These are phyloP conservation scores for Cosmia trapezina DNA, from an alignment of 2,888 invertebrate species.

Conservation along the genomic window DNA sequence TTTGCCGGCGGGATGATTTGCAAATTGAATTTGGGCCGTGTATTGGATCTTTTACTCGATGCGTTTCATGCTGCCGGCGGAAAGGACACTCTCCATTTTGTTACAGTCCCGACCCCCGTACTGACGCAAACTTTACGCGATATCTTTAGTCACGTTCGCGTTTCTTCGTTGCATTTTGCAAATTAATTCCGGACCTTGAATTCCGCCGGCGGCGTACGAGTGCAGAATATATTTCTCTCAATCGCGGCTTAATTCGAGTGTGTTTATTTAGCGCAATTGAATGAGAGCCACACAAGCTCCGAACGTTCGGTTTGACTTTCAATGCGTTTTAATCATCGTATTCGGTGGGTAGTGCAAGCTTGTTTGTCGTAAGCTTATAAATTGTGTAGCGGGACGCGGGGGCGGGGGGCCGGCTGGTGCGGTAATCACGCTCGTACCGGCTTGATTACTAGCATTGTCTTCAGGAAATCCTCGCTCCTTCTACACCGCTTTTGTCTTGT, in stretches of 20 bases:
- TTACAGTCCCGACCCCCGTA: conserved; percentile 45
- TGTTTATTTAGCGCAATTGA: conserved; percentile 61
- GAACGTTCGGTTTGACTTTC: conserved; percentile 53
- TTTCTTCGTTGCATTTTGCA: conserved; percentile 67
- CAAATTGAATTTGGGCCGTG: conserved; percentile 77
- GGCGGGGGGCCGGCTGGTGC: conserved; percentile 54
- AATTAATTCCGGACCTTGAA: conserved; percentile 66
- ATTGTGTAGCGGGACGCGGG: conserved; percentile 70
- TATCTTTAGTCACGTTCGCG: conserved; percentile 60
- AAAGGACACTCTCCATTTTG: conserved; percentile 61
- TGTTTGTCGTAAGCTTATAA: conserved; percentile 79
- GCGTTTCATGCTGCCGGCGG: conserved; percentile 60
- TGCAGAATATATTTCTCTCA: conserved; percentile 59
- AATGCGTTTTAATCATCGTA: conserved; percentile 60
- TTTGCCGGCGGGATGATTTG: conserved; percentile 76
- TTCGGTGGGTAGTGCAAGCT: conserved; percentile 61
- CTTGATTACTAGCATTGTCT: conserved; percentile 86
- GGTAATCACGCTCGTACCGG: conserved; percentile 76
- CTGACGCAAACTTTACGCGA: conserved; percentile 49
- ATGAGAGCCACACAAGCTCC: conserved; percentile 36
- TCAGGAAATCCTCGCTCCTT: conserved; percentile 79
- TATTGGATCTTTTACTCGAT: conserved; percentile 66
- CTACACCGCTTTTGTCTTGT: conserved; percentile 78
- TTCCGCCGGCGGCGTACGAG: conserved; percentile 45
- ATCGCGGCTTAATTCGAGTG: conserved; percentile 53